Percentiles rank a stretch among this genome's conserved stretches.
These are phyloP conservation scores for Cebus imitator DNA, from an alignment of 2,113 vertebrate genomes.

Conservation along the genomic window DNA sequence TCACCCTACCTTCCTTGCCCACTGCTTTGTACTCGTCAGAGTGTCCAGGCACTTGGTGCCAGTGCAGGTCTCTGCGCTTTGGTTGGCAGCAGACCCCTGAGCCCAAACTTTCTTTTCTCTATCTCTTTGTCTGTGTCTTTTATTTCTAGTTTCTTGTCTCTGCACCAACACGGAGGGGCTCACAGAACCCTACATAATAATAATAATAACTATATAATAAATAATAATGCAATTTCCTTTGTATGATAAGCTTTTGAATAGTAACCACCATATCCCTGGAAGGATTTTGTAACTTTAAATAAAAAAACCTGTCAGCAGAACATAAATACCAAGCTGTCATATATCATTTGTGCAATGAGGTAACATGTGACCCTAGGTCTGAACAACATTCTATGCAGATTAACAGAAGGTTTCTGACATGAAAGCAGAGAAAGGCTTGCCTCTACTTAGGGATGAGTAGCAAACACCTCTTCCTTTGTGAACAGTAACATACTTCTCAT, in stretches of 20 bases:
- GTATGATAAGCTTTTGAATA: constrained; percentile 1
- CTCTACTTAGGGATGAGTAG: background rate
- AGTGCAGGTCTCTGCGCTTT: too few relatives aligned
- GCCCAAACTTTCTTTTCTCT: too few relatives aligned
- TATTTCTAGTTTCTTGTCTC: too few relatives aligned
- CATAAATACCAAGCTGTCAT: constrained; percentile 7
- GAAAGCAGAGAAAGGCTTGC: background rate
- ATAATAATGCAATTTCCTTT: background rate
- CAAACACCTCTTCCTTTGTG: background rate
- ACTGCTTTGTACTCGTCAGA: too few relatives aligned
- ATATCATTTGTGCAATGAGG: background rate
- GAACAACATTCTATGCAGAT: background rate
- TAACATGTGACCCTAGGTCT: background rate
- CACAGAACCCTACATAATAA: too few relatives aligned
- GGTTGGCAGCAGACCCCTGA: too few relatives aligned
- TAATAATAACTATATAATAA: too few relatives aligned
- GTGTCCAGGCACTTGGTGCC: too few relatives aligned
- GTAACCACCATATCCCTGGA: constrained; percentile 1
- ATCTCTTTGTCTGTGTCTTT: too few relatives aligned
- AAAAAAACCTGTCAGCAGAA: constrained; percentile 11
- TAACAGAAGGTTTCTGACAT: background rate
- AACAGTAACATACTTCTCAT: background rate
- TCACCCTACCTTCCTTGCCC: too few relatives aligned
- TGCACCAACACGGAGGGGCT: too few relatives aligned
- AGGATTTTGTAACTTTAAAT: constrained; percentile 37